phyloP scores from a whole-genome alignment of 2,797 vertebrate genomes.

The Muscicapa striata region DNA sequence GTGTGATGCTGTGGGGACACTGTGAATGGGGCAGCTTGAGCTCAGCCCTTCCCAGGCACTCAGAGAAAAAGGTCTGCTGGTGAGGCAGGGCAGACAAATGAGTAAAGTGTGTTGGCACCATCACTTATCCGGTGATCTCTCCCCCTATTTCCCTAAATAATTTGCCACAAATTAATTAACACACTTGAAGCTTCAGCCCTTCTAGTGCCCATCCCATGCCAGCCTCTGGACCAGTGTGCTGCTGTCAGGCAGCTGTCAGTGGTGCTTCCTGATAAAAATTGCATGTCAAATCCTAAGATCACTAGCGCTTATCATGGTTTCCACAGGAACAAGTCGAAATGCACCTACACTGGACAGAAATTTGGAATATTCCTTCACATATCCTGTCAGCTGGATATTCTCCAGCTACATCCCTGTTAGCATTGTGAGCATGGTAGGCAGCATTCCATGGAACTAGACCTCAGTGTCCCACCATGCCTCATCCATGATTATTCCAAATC shows the following conservation, averaged over 20 bases:
- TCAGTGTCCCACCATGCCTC: background rate
- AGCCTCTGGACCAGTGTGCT: accelerated
- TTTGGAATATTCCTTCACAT: background rate
- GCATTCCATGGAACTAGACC: accelerated
- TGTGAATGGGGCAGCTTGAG: accelerated
- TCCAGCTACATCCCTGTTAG: background rate
- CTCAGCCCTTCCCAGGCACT: background rate
- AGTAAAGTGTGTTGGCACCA: accelerated
- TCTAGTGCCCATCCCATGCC: background rate
- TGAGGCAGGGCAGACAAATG: background rate
- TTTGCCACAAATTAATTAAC: background rate
- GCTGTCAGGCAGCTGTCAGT: background rate
- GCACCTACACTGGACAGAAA: background rate
- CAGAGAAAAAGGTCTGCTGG: background rate
- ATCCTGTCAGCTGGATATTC: background rate
- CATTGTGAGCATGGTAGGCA: background rate
- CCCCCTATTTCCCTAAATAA: background rate
- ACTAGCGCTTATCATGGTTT: accelerated
- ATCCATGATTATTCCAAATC: background rate
- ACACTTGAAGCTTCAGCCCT: background rate
- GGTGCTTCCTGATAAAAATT: background rate
- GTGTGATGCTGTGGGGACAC: accelerated
- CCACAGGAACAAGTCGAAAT: background rate
- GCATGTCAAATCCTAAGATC: background rate
- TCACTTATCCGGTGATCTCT: background rate